Base-by-base conservation (phyloP, 1,140 invertebrate species). In the Pseudomyrmex sp. region DNA sequence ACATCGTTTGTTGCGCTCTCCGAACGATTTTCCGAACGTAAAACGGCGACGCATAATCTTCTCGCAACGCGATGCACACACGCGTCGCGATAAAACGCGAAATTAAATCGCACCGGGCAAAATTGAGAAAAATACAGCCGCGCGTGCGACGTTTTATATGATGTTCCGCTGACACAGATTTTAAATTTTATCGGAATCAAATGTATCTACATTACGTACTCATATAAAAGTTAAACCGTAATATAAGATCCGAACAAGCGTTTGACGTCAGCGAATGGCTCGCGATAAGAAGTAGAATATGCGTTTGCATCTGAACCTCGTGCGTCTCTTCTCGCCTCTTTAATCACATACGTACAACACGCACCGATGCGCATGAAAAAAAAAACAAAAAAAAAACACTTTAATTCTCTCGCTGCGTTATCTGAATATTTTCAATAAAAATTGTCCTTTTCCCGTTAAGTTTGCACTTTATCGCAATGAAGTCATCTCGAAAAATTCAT, bases 211-310 rank as follows among this genome's bases (percentile, higher is more conserved):
- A 26, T 26, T 26, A 26, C 2, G 26, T 26, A 9, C 8, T 44
- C 52, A 56, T 35, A 35, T 70, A 65, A 72, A 72, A 70, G 68
- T 70, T 23, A 70, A 1, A 35, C 35, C 50, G 35, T 70, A 8
- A 54, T 62, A 5, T 15, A 62, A 9, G n/a, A 56, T 52, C 23
- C 2, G 0, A 8, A 52, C 20, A 15, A 23, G 8, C 13, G 26
- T 69, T 23, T 69, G 20, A 52, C 8, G 7, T 52, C 20, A 26
- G n/a, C 52, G 5, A 56, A 56, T 56, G 35, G 56, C 7, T 52
- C 52, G 0, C 23, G 20, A 23, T 69, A 72, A 72, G 12, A 72
- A 56, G 52, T 35, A 12, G 35, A 35, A 35, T 56, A 20, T 35
- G 35, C 23, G 35, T 35, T 18, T 18, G 8, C 35, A 18, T 46